Base-by-base conservation (phyloP, 2,888 invertebrate species). In the Trichogramma dendrolimi region DNA sequence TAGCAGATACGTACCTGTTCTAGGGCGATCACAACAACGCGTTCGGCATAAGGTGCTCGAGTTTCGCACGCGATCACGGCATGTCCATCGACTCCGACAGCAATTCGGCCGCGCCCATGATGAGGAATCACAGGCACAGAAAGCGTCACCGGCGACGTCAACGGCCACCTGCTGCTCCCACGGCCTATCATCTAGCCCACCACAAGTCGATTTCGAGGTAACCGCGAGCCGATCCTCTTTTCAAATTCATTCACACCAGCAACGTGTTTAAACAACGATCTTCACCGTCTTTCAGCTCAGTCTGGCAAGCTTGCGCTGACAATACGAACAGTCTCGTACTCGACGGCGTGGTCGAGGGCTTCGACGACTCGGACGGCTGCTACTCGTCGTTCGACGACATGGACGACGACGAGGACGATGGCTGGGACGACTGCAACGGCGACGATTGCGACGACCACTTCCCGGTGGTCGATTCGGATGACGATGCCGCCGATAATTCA, bases 351-450 rank as follows among this genome's bases (percentile, higher is more conserved):
- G 72, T 75, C 61, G 78, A 77, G 55, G 79, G 72, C 64, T 73
- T 76, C 44, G 79, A 77, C 51, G 79, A 79, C 58, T 76, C 79
- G 27, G 78, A 79, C 57, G 79, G 78, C 60, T 78, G 78, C 58
- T 78, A 79, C 63, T 79, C 79, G 4, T 79, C 78, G 56, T 78
- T 77, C 4, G 79, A 79, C 57, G 79, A 79, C 48, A 78, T 78
- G 7, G 63, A 63, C 63, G 59, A 66, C 46, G 27, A 27, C 27
- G 27, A 27, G 2, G 27, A 27, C 27, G 27, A 27, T 27, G 27
- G 27, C 27, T 27, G 27, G 27, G 27, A 27, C 27, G 57, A 66
- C 11, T 63, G 63, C 61, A 63, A 63, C 42, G 60, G 61, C 14
- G 65, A 64, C 8, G 58, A 64, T 43, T 64, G 63, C 49, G 61